Conservation (phyloP, 2,113 vertebrate genomes). For the Aleadryas rufinucha region DNA sequence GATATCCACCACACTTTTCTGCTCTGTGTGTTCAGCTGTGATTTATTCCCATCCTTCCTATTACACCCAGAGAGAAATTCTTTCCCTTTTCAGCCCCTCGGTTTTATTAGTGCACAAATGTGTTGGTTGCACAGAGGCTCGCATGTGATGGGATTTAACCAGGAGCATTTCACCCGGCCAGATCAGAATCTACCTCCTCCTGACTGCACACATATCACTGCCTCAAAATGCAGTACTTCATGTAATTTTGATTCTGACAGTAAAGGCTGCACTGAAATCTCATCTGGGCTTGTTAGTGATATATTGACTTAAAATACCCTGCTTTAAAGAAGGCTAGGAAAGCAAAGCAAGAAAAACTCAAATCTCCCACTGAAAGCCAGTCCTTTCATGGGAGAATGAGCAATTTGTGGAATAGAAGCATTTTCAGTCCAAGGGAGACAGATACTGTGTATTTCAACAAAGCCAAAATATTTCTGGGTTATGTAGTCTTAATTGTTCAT, state of each 20-base stretch:
- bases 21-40: neutral
- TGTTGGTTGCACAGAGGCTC: neutral
- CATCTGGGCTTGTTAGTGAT: constrained; percentile 1
- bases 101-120: neutral
- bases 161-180: neutral
- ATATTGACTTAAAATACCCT: neutral
- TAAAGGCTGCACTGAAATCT: constrained; percentile 15
- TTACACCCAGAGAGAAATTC: neutral
- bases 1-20: neutral
- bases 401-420: neutral
- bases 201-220: neutral
- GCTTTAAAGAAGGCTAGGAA: neutral
- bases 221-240: neutral
- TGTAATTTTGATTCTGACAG: constrained; percentile 29
- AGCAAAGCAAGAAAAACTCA: neutral
- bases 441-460: neutral
- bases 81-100: neutral
- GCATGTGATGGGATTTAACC: neutral
- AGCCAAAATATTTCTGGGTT: neutral
- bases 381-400: neutral
- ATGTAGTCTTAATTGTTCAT: neutral
- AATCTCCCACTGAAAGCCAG: neutral
- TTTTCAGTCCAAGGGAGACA: neutral
- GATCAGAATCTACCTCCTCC: neutral
- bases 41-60: neutral